A percentile compares a stretch with the other conserved stretches of the same genome.
phyloP scores from a whole-genome alignment of 2,797 vertebrate genomes.

The Peromyscus aztecus region DNA sequence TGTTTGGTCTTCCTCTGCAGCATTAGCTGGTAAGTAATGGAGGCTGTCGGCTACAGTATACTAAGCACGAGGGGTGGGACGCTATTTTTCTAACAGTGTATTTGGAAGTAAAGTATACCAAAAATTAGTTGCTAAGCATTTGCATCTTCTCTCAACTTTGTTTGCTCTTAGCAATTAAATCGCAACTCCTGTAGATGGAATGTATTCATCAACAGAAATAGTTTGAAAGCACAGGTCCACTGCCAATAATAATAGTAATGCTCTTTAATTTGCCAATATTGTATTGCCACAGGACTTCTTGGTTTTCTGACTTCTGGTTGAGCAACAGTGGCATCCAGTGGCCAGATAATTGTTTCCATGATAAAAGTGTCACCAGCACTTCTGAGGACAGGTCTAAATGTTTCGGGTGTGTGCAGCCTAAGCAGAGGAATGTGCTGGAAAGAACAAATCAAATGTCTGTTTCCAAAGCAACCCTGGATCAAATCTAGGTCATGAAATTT shows the following conservation, averaged over 20 bases:
- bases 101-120: constrained; percentile 76
- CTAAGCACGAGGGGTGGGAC: background rate
- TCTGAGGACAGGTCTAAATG: background rate
- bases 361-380: constrained; percentile 25
- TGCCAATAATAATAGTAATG: background rate
- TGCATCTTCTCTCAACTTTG: constrained; percentile 47
- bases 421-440: constrained; percentile 55
- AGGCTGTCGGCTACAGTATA: constrained; percentile 75
- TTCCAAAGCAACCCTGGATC: constrained; percentile 67
- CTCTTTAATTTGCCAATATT: constrained; percentile 77
- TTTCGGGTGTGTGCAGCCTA: background rate
- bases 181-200: background rate
- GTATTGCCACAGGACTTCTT: constrained; percentile 81
- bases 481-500: constrained; percentile 64
- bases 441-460: constrained; percentile 55
- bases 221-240: background rate
- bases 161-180: background rate
- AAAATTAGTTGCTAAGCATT: constrained; percentile 25
- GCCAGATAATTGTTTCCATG: constrained; percentile 77
- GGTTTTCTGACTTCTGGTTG: constrained; percentile 77
- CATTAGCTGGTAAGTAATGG: constrained; percentile 81
- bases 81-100: constrained; percentile 45
- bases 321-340: constrained; percentile 90
- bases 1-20: constrained; percentile 78
- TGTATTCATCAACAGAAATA: background rate